Conservation (phyloP, 1,140 invertebrate species). For the Calliopsis andreniformis region DNA sequence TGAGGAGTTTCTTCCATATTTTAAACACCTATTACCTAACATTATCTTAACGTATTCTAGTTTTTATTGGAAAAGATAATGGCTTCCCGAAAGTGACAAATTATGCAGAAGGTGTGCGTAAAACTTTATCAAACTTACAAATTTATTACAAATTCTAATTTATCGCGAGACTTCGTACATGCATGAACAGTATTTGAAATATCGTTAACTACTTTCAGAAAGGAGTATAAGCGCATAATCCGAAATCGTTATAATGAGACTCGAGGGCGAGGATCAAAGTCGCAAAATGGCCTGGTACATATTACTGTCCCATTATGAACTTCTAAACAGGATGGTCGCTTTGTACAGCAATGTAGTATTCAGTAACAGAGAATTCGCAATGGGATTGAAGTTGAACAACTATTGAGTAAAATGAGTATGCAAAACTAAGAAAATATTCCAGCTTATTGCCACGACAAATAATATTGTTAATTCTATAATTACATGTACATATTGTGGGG, state of each 20-base stretch:
- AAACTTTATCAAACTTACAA: slow-evolving; percentile 1
- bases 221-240: background rate
- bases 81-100: background rate
- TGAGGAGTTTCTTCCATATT: no score
- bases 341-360: slow-evolving; percentile 3
- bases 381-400: slow-evolving; percentile 12
- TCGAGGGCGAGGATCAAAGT: background rate
- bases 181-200: background rate
- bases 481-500: no score
- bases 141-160: background rate
- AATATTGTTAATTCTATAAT: slow-evolving; percentile 11
- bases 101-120: background rate
- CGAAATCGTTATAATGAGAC: background rate
- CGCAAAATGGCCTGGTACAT: slow-evolving; percentile 6
- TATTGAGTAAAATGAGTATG: slow-evolving; percentile 5
- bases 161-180: background rate
- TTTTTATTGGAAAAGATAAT: background rate
- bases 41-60: no score
- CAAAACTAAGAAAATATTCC: slow-evolving; percentile 12
- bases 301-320: slow-evolving; percentile 51
- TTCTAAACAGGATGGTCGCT: slow-evolving; percentile 30
- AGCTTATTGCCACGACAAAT: no score
- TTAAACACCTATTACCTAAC: no score
- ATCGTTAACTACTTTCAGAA: background rate
- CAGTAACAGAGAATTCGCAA: slow-evolving; percentile 15